These are phyloP conservation scores for Platycheirus albimanus DNA, from an alignment of 2,888 invertebrate species.

Conservation along the genomic window DNA sequence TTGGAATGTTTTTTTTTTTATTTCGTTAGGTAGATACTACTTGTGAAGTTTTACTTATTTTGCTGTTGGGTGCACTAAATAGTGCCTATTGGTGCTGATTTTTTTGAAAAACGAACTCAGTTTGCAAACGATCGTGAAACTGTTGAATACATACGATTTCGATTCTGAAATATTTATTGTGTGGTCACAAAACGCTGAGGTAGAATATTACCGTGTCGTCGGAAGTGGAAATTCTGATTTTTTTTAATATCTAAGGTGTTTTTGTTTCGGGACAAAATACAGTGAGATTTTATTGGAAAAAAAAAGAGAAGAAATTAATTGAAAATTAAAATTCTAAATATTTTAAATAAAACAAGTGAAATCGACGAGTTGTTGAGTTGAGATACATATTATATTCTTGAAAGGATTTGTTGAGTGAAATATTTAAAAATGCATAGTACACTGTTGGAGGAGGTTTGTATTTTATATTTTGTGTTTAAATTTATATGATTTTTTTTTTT, in stretches of 20 bases:
- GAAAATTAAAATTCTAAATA: not conserved
- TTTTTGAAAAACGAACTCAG: constrained; percentile 59
- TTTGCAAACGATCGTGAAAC: constrained; percentile 63
- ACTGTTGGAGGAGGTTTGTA: constrained; percentile 61
- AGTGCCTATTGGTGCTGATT: constrained; percentile 36
- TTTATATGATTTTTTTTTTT: not conserved
- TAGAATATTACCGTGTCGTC: constrained; percentile 19
- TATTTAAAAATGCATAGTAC: constrained; percentile 56
- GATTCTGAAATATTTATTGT: constrained; percentile 15
- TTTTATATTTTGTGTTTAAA: not conserved
- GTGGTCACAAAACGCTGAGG: constrained; percentile 1
- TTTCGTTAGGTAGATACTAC: not conserved
- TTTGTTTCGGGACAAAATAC: not conserved
- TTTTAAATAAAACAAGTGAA: not conserved
- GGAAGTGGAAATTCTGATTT: constrained; percentile 25
- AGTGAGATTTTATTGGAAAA: constrained; percentile 4
- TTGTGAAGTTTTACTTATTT: constrained; percentile 5
- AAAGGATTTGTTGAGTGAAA: constrained; percentile 26
- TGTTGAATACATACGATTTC: constrained; percentile 46
- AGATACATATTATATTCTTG: too few relatives aligned
- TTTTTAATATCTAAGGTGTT: constrained; percentile 2
- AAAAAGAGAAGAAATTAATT: not conserved
- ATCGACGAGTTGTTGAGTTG: not conserved
- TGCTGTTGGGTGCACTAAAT: constrained; percentile 19
- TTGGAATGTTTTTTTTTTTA: constrained; percentile 20